Evolutionary conservation across 2,888 invertebrate species (phyloP).

Genomic region (Mechanitis messenoides): DNA sequence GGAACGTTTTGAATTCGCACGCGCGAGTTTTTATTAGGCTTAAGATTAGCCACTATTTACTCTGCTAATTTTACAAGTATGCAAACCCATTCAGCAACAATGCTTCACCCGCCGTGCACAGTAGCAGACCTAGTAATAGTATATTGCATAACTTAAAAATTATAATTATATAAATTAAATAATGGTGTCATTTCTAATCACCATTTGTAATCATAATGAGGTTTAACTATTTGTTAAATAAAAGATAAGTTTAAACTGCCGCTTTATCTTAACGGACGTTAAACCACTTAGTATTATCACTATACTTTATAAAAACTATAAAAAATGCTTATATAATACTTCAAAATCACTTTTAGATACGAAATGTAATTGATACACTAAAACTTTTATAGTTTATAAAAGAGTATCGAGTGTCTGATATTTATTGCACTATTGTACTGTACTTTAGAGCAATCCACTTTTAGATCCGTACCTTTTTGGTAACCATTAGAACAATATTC

Average conservation of each 20-base stretch:
- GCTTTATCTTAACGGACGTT: neutral
- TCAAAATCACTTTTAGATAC: neutral
- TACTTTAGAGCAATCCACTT: conserved; percentile 47
- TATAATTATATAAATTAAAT: no score
- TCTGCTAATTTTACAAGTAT: no score
- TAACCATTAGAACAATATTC: conserved; percentile 44
- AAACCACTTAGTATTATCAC: neutral
- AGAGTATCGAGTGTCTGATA: conserved; percentile 33
- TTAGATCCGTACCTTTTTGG: conserved; percentile 42
- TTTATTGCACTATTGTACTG: conserved; percentile 39
- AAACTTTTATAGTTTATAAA: conserved; percentile 19
- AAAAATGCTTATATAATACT: no score
- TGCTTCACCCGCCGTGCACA: no score
- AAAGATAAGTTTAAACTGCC: neutral
- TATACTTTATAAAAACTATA: neutral
- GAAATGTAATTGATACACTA: conserved; percentile 19
- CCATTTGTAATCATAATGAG: neutral
- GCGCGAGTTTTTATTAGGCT: no score
- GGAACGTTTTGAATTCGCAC: no score
- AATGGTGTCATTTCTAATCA: no score
- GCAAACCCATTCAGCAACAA: no score
- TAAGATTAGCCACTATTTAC: no score
- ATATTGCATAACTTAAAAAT: no score
- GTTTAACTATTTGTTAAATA: neutral
- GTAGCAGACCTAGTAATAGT: no score